Percentiles rank a stretch among this genome's conserved stretches.
These are phyloP conservation scores for Thelaira solivaga DNA, from an alignment of 2,888 invertebrate species.

Conservation along the genomic window DNA sequence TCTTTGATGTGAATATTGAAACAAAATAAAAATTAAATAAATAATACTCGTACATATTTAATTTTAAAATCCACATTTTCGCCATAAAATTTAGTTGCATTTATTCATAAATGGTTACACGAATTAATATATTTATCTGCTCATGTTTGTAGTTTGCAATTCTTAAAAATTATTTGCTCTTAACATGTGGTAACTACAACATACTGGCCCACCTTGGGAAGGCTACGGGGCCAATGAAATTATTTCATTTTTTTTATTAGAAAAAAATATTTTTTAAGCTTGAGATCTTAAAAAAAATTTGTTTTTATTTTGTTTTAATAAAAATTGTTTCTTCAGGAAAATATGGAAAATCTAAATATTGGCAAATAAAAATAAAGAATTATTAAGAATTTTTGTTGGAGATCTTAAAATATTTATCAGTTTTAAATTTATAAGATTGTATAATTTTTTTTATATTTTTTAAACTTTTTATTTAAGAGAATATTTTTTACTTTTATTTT, in stretches of 20 bases:
- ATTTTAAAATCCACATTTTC: slow-evolving; percentile 20
- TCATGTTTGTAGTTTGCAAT: slow-evolving; percentile 17
- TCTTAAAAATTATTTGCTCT: slow-evolving; percentile 1
- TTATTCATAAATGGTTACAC: slow-evolving; percentile 38
- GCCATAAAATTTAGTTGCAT: slow-evolving; percentile 6
- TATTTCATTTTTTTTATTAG: neutral
- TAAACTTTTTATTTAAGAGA: too few species aligned
- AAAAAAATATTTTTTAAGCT: neutral
- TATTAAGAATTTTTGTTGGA: too few species aligned
- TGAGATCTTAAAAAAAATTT: neutral
- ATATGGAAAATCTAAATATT: too few species aligned
- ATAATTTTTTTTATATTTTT: too few species aligned
- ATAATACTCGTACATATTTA: neutral
- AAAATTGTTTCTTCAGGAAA: too few species aligned
- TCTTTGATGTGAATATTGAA: slow-evolving; percentile 35
- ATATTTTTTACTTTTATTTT: too few species aligned
- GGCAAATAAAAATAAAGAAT: too few species aligned
- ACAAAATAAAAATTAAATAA: neutral
- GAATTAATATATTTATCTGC: slow-evolving; percentile 26
- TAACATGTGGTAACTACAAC: too few species aligned
- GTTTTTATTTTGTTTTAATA: neutral
- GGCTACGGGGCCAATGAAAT: neutral
- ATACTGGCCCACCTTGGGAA: neutral
- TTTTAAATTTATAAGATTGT: too few species aligned
- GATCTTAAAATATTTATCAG: too few species aligned